Conservation (phyloP, 1,140 invertebrate species). For the Papilio dardanus region DNA sequence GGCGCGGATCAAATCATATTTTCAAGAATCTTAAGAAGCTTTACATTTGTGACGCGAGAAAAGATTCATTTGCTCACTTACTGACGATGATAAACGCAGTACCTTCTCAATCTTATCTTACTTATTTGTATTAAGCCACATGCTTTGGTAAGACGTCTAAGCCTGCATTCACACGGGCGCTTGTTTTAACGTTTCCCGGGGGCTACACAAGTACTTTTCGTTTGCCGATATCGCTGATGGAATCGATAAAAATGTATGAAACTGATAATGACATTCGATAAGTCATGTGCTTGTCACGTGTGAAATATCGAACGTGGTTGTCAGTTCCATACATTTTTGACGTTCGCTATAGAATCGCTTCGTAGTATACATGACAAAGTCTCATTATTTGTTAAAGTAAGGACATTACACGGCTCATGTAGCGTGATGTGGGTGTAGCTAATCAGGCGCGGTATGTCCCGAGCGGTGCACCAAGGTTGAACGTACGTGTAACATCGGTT, state of each 20-base stretch:
- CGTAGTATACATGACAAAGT: neutral
- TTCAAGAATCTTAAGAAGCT: neutral
- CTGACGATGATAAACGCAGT: neutral
- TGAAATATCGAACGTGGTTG: too few species aligned
- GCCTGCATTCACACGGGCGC: too few species aligned
- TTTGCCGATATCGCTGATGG: too few species aligned
- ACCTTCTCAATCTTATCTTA: neutral
- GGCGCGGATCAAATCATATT: neutral
- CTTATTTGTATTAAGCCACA: neutral
- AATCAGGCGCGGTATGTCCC: neutral
- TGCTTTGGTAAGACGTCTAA: too few species aligned
- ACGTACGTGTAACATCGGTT: neutral
- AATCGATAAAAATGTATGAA: too few species aligned
- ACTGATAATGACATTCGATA: too few species aligned
- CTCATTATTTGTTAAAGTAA: constrained; percentile 9
- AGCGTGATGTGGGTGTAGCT: neutral
- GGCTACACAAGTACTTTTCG: too few species aligned
- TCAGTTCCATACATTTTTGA: too few species aligned
- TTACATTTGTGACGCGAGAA: neutral
- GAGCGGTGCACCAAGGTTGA: neutral
- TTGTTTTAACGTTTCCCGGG: too few species aligned
- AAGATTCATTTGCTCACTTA: neutral
- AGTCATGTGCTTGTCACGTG: too few species aligned
- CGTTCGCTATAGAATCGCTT: too few species aligned
- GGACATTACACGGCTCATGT: neutral